Base-by-base conservation (phyloP, 2,888 invertebrate genomes). In the Cryptosula pallasiana region DNA sequence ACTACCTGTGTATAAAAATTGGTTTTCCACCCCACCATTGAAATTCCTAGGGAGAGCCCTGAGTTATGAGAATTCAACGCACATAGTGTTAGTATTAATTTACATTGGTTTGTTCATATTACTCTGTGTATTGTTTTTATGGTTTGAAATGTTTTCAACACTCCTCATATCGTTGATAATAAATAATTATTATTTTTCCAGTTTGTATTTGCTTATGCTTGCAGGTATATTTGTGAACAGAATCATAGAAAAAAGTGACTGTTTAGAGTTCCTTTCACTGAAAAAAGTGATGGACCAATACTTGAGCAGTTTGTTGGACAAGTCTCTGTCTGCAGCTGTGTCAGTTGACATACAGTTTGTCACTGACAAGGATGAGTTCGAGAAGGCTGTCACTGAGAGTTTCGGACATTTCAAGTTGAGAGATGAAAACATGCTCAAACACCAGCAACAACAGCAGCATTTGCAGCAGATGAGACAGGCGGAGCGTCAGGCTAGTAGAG, bases 201-300 rank as follows among this genome's bases (percentile, higher is more conserved):
- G n/a, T n/a, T n/a, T n/a, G n/a, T n/a, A n/a, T n/a, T n/a, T n/a
- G n/a, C n/a, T n/a, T n/a, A n/a, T n/a, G 16, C 3, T 69, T 69
- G 13, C 25, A 70, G 70, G 9, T 36, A 16, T 3, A 3, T 70
- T 70, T 82, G 91, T 94, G 0, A 88, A 90, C 23, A 89, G 92
- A 77, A 88, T 95, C 69, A 86, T 94, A 73, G 91, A 92, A 76
- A 90, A 91, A 80, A 94, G 94, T 34, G 94, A 93, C 82, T 91
- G 91, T 34, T 72, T 79, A 20, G 81, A 82, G 58, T 72, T 83
- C 35, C 89, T 94, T 75, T 89, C 92, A 82, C 87, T 95, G 82
- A 92, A 92, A 85, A 91, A 91, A 80, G 87, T 91, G 27, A 92
- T 94, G 29, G 88, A 89, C 63, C 88, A 89, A 25, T 94, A 94